Evolutionary conservation across 2,797 vertebrate genomes (phyloP), one percentile per base, ranked within the genome.

Genomic region (Acrossocheilus wenchowensis): DNA sequence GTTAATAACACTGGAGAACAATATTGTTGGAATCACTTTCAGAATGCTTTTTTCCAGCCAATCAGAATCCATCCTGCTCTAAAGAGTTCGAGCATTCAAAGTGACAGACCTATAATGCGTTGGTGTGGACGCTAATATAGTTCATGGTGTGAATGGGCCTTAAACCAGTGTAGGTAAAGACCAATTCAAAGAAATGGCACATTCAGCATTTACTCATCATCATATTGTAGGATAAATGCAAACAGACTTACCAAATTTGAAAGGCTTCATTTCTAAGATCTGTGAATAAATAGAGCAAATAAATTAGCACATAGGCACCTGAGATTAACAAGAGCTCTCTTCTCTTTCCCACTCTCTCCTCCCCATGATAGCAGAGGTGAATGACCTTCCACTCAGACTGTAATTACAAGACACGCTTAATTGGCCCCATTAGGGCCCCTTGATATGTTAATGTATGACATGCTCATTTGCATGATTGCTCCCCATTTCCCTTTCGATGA

Each of bases 361-460:
- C 39, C 69, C 34, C 14, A 21, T 72, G 62, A 72, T 83, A 89
- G 90, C 85, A 14, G 86, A 91, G 92, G 92, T 94, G 91, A 92
- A 91, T 83, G 36, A 89, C 93, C 89, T 92, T 89, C 87, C 90
- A 89, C 92, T 93, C 91, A 89, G 88, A 74, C 90, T 85, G 80
- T 92, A 94, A 92, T 91, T 90, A 88, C 89, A 15, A 52, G 88
- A 80, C 88, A 90, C 79, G 60, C 80, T 90, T 94, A 93, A 94
- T 93, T 92, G 90, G 86, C 80, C 91, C 91, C 86, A 90, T 94
- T 93, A 93, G 92, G 87, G 81, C 87, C 90, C 91, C 92, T 93
- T 94, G 90, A 93, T 93, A 94, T 94, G 93, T 86, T 92, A 92
- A 94, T 94, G 90, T 79, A 1, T 86, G 90, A 89, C 89, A 91